phyloP scores from a whole-genome alignment of 1,140 invertebrate species.

The Pygmarrhopalites habei region DNA sequence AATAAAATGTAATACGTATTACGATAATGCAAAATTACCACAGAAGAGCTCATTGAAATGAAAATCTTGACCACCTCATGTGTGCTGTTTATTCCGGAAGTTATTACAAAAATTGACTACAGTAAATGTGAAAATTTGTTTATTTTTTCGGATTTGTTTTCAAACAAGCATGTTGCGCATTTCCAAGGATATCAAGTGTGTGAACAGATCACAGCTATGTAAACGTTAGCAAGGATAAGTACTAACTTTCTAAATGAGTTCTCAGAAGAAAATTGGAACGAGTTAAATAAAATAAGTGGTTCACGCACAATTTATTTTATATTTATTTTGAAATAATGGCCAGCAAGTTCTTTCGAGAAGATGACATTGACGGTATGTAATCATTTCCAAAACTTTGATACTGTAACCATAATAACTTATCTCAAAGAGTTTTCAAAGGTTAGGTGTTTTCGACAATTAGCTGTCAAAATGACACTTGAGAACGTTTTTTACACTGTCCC shows the following conservation, averaged over 20 bases:
- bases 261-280: neutral
- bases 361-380: constrained; percentile 49
- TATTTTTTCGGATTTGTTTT: too few species aligned
- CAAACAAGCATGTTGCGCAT: neutral
- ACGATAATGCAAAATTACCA: too few species aligned
- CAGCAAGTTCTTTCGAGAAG: constrained; percentile 47
- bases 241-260: neutral
- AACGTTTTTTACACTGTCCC: constrained; percentile 37
- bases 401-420: constrained; percentile 1
- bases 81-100: too few species aligned
- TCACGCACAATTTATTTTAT: neutral
- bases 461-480: constrained; percentile 4
- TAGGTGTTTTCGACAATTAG: neutral
- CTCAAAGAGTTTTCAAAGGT: neutral
- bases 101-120: too few species aligned
- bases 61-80: too few species aligned
- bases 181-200: neutral
- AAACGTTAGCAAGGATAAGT: neutral
- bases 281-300: neutral
- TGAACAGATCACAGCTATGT: neutral
- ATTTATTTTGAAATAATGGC: constrained; percentile 41
- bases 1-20: too few species aligned
- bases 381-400: neutral
- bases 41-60: too few species aligned
- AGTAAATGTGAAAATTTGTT: too few species aligned